Evolutionary conservation across 2,797 vertebrate species (phyloP), one percentile per base, ranked within the genome.

Genomic region (Coendou prehensilis): DNA sequence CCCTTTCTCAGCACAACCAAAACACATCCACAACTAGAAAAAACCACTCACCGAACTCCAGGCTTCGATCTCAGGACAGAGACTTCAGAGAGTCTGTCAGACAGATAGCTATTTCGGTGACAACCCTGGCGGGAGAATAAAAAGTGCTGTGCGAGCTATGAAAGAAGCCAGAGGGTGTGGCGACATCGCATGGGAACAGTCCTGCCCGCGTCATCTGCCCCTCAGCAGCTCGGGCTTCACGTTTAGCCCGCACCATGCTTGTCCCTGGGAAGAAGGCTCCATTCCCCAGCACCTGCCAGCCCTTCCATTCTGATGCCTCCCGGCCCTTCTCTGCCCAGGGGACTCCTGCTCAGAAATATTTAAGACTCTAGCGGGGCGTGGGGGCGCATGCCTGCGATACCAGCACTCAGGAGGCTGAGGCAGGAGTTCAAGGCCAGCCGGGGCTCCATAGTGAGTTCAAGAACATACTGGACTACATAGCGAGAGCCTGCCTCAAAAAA

Each of bases 241-340:
- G 0, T 57, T 14, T 30, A 14, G 17, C 18, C 3, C 5, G 37
- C 0, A 1, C 71, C 6, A 0, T 3, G 56, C n/a, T 76, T 37
- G 41, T 15, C 47, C 41, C 73, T 64, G 57, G 71, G 30, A 33
- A 88, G 50, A 54, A 84, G 61, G 41, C 56, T 88, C 50, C 8
- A 22, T 57, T n/a, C 67, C 33, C 63, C 50, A 67, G 23, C 22
- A 9, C 57, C 45, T 23, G 28, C 30, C 50, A 41, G 54, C 71
- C 67, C 59, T 67, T 78, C 41, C 50, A 22, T 64, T 45, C 10
- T 11, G 37, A 50, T 57, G 50, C 59, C 61, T 64, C 59, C 59
- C 76, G 67, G 61, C 71, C 50, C 50, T 92, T 61, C n/a, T 82
- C 28, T 26, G 41, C 61, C 85, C 71, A 64, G 56, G 52, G 87